Conservation (phyloP, 2,888 invertebrate genomes). For the Drosophila paranaensis region DNA sequence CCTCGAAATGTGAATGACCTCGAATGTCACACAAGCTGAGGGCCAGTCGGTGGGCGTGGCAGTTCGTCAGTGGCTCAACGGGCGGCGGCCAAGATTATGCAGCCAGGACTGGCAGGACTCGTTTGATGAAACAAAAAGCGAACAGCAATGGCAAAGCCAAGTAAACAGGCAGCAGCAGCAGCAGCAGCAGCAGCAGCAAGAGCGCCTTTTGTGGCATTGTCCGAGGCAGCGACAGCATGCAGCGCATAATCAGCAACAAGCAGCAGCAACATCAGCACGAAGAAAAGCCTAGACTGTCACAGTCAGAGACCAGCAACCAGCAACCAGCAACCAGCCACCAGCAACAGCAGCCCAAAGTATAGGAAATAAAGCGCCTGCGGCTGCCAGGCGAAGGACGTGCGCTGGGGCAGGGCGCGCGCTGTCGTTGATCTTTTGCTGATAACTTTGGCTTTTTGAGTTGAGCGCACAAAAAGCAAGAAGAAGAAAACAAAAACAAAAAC, state of each 20-base stretch:
- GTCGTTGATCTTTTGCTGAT: conserved; percentile 81
- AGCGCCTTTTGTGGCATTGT: conserved; percentile 62
- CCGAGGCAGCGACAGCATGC: conserved; percentile 59
- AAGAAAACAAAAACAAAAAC: conserved; percentile 4
- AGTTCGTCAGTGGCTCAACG: conserved; percentile 57
- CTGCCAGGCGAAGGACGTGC: conserved; percentile 48
- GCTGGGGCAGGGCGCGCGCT: conserved; percentile 21
- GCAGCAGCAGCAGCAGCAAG: conserved; percentile 32
- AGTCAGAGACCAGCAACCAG: conserved; percentile 38
- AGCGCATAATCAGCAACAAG: conserved; percentile 61
- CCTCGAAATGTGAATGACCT: conserved; percentile 84
- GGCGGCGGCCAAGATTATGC: conserved; percentile 62
- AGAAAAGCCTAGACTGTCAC: conserved; percentile 49
- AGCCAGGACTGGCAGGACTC: conserved; percentile 23
- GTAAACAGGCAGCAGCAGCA: conserved; percentile 39
- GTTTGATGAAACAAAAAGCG: conserved; percentile 67
- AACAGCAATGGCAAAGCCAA: conserved; percentile 43
- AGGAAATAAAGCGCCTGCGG: conserved; percentile 66
- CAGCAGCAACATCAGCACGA: conserved; percentile 37
- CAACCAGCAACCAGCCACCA: neutral
- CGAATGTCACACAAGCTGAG: conserved; percentile 76
- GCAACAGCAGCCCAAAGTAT: conserved; percentile 20
- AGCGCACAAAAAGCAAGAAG: conserved; percentile 30
- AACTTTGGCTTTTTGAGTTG: conserved; percentile 70
- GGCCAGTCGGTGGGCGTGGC: conserved; percentile 34